Percentiles rank a stretch among this genome's conserved stretches.
Evolutionary conservation across 1,140 invertebrate species (phyloP).

Genomic region (Drosophila sulfurigaster): DNA sequence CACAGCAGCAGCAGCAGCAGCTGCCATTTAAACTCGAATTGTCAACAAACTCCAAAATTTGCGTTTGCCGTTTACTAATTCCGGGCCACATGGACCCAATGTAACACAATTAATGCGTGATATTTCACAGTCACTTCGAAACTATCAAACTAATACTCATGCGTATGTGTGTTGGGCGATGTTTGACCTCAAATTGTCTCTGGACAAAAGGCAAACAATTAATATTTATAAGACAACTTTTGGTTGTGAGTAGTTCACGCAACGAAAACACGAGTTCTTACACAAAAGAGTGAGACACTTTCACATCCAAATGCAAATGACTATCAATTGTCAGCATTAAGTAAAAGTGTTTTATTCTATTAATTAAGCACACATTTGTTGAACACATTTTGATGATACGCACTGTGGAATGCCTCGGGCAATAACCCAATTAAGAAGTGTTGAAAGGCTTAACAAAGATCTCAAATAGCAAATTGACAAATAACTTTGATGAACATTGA

Average conservation of each 20-base stretch:
- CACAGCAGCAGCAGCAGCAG: slow-evolving; percentile 40
- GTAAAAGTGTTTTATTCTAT: slow-evolving; percentile 70
- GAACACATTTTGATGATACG: slow-evolving; percentile 52
- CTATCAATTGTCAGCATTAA: slow-evolving; percentile 66
- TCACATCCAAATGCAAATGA: slow-evolving; percentile 69
- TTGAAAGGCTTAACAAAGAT: slow-evolving; percentile 9
- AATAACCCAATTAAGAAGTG: slow-evolving; percentile 25
- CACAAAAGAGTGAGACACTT: slow-evolving; percentile 37
- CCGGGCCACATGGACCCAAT: slow-evolving; percentile 49
- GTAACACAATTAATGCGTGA: slow-evolving; percentile 69
- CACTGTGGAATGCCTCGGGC: slow-evolving; percentile 21
- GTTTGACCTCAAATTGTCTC: slow-evolving; percentile 73
- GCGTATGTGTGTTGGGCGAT: slow-evolving; percentile 14
- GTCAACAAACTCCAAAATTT: slow-evolving; percentile 25
- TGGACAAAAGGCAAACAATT: slow-evolving; percentile 57
- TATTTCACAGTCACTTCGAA: slow-evolving; percentile 29
- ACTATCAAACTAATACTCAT: neutral
- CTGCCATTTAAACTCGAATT: slow-evolving; percentile 55
- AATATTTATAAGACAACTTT: slow-evolving; percentile 74
- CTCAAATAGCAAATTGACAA: slow-evolving; percentile 20
- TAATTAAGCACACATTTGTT: slow-evolving; percentile 66
- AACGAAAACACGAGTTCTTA: slow-evolving; percentile 28
- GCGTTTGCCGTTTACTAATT: slow-evolving; percentile 28
- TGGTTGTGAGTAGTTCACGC: slow-evolving; percentile 37
- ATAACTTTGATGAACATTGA: slow-evolving; percentile 28